Conservation (phyloP, 2,113 vertebrate genomes). For the Xiphorhynchus elegans region DNA sequence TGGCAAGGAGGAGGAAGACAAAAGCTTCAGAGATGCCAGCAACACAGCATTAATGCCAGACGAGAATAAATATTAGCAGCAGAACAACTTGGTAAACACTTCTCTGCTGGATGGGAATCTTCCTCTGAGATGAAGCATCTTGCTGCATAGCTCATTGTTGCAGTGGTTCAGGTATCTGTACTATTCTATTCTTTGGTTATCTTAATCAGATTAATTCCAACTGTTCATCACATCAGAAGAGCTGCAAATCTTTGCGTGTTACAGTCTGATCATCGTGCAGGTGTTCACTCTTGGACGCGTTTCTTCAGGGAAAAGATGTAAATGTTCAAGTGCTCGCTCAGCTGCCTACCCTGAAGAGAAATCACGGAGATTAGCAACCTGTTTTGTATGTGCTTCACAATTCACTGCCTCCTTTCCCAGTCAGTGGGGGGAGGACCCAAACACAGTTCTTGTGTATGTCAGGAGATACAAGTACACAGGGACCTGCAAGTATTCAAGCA, state of each 20-base stretch:
- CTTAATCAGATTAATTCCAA: neutral
- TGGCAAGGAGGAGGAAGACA: neutral
- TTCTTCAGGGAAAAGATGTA: conserved; percentile 66
- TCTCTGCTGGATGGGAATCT: neutral
- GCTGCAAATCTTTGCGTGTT: neutral
- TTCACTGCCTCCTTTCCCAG: neutral
- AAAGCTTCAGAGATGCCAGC: neutral
- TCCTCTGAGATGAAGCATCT: conserved; percentile 4
- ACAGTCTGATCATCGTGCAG: neutral
- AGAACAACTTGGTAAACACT: neutral
- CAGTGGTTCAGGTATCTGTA: neutral
- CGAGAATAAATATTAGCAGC: neutral
- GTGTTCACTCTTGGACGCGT: conserved; percentile 9
- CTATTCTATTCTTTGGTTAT: conserved; percentile 19
- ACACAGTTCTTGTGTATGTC: accelerated
- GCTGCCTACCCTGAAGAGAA: conserved; percentile 59
- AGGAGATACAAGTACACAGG: neutral
- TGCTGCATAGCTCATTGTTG: neutral
- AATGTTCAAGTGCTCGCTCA: conserved; percentile 66
- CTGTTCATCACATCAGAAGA: neutral
- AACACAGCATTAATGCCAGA: neutral
- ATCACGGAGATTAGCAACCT: neutral
- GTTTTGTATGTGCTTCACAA: neutral
- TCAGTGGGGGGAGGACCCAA: neutral
- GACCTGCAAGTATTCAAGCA: neutral